phyloP scores from a whole-genome alignment of 2,113 vertebrate species.

The Mustela nigripes region DNA sequence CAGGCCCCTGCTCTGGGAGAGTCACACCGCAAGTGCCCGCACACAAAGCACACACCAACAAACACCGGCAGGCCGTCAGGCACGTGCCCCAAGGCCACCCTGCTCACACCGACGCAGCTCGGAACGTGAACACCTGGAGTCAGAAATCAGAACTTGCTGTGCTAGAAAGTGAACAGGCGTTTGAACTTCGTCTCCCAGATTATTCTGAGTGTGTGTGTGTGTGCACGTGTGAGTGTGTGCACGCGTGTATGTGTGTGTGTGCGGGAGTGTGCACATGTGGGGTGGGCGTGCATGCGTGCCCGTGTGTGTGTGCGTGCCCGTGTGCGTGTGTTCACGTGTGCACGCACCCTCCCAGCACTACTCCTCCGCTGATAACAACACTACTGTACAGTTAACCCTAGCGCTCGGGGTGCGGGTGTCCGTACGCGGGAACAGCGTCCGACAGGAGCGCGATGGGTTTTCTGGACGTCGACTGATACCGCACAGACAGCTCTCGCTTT shows the following conservation, averaged over 20 bases:
- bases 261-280: no score
- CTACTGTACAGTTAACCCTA: neutral
- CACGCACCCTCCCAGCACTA: accelerated
- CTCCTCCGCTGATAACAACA: accelerated
- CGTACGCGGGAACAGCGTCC: accelerated
- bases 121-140: accelerated
- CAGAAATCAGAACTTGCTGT: neutral
- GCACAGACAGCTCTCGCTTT: accelerated
- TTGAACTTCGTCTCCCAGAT: neutral
- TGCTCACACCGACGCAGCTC: accelerated
- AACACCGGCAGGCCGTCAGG: accelerated
- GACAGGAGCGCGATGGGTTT: accelerated
- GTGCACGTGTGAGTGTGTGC: no score
- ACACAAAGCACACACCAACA: accelerated
- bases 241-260: no score
- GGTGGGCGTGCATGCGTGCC: no score
- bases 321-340: no score
- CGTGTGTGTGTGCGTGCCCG: no score
- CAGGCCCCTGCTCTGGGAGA: accelerated
- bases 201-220: no score
- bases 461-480: neutral
- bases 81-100: accelerated
- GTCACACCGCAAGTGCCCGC: accelerated
- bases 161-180: neutral
- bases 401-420: accelerated